Conservation (phyloP, 2,113 vertebrate species). For the Tichodroma muraria region DNA sequence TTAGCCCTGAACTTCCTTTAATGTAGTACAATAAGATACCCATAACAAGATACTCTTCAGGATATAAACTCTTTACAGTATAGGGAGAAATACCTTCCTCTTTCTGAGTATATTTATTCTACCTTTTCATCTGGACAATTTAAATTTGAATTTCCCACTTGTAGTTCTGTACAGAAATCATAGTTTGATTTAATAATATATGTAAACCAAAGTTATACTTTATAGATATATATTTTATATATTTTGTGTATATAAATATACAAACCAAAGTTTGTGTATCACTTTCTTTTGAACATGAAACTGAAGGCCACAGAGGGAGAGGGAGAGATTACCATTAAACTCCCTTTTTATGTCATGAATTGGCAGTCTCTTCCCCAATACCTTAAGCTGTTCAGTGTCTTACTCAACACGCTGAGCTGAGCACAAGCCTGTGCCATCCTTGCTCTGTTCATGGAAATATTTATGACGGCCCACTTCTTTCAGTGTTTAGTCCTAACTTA, state of each 20-base stretch:
- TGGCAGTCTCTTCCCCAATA: not conserved
- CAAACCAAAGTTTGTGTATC: not conserved
- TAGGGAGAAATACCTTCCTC: not conserved
- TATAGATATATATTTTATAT: too few species aligned
- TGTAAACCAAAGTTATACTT: too few species aligned
- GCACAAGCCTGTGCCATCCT: not conserved
- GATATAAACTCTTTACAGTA: not conserved
- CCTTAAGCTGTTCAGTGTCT: not conserved
- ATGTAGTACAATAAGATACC: not conserved
- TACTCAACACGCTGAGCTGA: not conserved
- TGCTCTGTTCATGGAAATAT: not conserved
- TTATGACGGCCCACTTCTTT: not conserved
- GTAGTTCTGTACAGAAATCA: not conserved
- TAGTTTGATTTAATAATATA: too few species aligned
- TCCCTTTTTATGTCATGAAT: not conserved
- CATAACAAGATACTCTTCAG: not conserved
- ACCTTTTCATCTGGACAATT: not conserved
- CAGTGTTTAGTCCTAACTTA: not conserved
- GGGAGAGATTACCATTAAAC: not conserved
- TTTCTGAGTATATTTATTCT: not conserved
- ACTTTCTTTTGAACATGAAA: not conserved
- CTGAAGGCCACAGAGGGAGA: not conserved
- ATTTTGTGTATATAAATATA: too few species aligned
- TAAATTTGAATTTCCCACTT: not conserved
- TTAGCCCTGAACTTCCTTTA: not conserved